Evolutionary conservation across 2,113 vertebrate species (phyloP), one percentile per base, ranked within the genome.

Genomic region (Calidris pugnax): DNA sequence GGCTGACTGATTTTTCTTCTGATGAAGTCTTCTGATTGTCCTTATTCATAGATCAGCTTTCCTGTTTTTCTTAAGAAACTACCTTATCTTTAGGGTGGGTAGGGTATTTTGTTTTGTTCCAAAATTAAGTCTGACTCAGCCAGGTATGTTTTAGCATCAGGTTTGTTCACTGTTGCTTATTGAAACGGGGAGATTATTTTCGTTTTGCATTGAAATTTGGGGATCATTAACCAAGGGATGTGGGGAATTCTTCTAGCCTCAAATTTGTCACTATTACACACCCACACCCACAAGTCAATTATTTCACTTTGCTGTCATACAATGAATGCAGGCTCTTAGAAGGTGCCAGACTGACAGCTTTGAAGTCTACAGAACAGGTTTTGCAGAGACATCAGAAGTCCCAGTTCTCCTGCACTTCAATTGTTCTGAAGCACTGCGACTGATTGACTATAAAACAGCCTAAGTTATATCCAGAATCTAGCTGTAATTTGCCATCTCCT

Each of bases 101-200:
- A 93, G 30, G n/a, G 68, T 96, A 71, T 51, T 91, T 90, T 93
- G n/a, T 85, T 96, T 94, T 88, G 84, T 93, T 92, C 47, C 68
- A 90, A 92, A 96, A 87, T 94, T 75, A 90, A 85, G 45, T 85
- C 73, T 97, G 91, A 82, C 91, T 93, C 91, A 97, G 14, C 6
- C 69, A 97, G 71, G 76, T 95, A 71, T 76, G 87, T 86, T 95
- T 93, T 83, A 92, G 64, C 57, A 47, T 75, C 90, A 94, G 71
- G 86, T 95, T 93, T 75, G 47, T 96, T 87, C 85, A 85, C 66
- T 78, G 71, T 33, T 67, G 22, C 87, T 89, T 91, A 88, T 50
- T 89, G 69, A 91, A 95, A 57, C 20, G 67, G 18, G 22, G 51
- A 92, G 35, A 75, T 30, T 45, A 59, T 88, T 92, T 90, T 95